These are phyloP conservation scores for Scartelaos histophorus DNA, from an alignment of 2,113 vertebrate genomes.

Conservation along the genomic window DNA sequence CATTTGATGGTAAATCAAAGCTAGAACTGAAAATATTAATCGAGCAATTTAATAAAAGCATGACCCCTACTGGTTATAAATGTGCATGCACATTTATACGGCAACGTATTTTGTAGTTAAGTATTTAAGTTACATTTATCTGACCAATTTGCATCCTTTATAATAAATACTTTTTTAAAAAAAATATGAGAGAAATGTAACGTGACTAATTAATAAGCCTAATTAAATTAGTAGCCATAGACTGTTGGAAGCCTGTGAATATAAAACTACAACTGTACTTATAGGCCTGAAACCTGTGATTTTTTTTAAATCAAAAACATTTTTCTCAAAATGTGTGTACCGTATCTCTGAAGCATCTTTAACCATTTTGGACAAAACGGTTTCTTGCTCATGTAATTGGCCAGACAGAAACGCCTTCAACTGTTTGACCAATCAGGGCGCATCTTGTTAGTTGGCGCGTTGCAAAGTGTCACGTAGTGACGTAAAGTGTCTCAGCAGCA, in stretches of 20 bases:
- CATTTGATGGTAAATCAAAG: background rate
- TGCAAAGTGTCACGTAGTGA: conserved; percentile 20
- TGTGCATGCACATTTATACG: conserved; percentile 13
- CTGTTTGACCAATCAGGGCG: conserved; percentile 43
- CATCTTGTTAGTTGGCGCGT: conserved; percentile 46
- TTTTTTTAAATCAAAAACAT: too few species aligned
- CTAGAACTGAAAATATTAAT: background rate
- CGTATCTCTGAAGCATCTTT: background rate
- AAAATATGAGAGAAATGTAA: too few species aligned
- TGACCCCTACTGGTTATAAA: conserved; percentile 58
- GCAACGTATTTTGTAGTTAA: background rate
- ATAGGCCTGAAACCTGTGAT: background rate
- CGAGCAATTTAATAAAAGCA: conserved; percentile 15
- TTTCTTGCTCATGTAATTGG: conserved; percentile 42
- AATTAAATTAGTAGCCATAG: too few species aligned
- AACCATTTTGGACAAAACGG: background rate
- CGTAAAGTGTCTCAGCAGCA: conserved; percentile 9
- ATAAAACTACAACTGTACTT: too few species aligned
- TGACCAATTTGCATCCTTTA: background rate
- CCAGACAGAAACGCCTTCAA: conserved; percentile 6
- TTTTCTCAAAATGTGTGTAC: background rate
- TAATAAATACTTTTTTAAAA: background rate
- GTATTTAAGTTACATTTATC: background rate
- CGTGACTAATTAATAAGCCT: too few species aligned
- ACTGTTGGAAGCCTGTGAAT: too few species aligned